Evolutionary conservation across 2,888 invertebrate genomes (phyloP), one percentile per base, ranked within the genome.

Genomic region (Lasius fuliginosus): DNA sequence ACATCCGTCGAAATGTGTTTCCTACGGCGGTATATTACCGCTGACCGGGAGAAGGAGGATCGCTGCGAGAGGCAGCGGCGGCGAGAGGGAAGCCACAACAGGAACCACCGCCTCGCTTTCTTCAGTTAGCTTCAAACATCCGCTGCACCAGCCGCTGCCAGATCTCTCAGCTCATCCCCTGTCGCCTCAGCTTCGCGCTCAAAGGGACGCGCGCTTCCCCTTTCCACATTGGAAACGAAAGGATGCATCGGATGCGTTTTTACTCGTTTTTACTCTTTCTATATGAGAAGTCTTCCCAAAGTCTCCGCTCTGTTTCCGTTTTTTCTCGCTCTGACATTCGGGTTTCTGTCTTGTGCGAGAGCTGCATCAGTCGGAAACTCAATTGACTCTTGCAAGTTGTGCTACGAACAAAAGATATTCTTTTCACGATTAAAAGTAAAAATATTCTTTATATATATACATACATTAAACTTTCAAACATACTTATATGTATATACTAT

Each of bases 1-100:
- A 93, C 93, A 93, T 93, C 93, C 93, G 93, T 88, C 87, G 89
- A 90, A 88, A 90, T 90, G 49, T 56, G 90, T 88, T 90, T 91
- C 87, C 92, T 90, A 84, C 86, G 89, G 75, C 11, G n/a, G n/a
- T 23, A 23, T 23, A 23, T 18, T 53, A 53, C n/a, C 83, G 85
- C 76, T 89, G 79, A 85, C 88, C 85, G 88, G 73, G 88, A 75
- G 12, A 27, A 68, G 71, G 56, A 42, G 42, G 79, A 87, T 23
- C 23, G 23, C 23, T 23, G 23, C 67, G 83, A 75, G 85, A 77
- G 82, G 86, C 85, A 87, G 82, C 86, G 85, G 69, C 81, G 81
- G 62, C 84, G 85, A 86, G 88, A 88, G 86, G 71, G 88, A 88
- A 84, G 46, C 73, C 84, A 83, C 87, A 88, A 86, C 87, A 91